Base-by-base conservation (phyloP, 2,113 vertebrate species). In the Ailurus styani region DNA sequence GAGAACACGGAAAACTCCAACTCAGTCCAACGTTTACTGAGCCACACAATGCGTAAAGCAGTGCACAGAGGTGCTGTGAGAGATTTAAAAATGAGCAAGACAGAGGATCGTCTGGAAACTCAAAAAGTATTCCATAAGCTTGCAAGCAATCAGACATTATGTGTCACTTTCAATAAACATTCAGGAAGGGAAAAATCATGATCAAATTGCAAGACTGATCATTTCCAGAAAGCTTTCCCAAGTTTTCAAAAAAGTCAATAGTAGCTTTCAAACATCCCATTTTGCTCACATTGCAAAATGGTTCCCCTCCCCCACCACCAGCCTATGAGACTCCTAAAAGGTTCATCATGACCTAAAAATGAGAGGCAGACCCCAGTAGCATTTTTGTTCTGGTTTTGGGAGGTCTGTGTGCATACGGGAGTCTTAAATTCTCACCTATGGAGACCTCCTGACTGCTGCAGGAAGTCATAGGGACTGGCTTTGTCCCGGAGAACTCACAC, bases 161-260 rank as follows among this genome's bases (percentile, higher is more conserved):
- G 9, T 3, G 1, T 52, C 29, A 60, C 66, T 86, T 90, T 77
- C 79, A 87, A 52, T 55, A 70, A 45, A 54, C 27, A 70, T 6
- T 50, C 47, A 23, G 54, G 42, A 90, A 93, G 29, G 40, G 18
- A 40, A 50, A 25, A 57, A 60, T 84, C 57, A 62, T 70, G 13
- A 70, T 50, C 34, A 21, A 83, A 54, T 37, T 78, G 40, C 73
- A 89, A 78, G 66, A 57, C 1, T 10, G 15, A 92, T 79, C 62
- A 23, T 54, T 83, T 83, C 50, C 78, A 6, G 34, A 62, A 91
- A 72, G 70, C 4, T 75, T 81, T 81, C 70, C 25, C 15, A 85
- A 73, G 45, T 73, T 89, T 91, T 81, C n/a, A 45, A 79, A 60
- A 60, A 77, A 78, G 25, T 15, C 5, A 40, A 94, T 45, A n/a